Conservation (phyloP, 2,797 vertebrate species). For the Oceanodroma leucorhoa region DNA sequence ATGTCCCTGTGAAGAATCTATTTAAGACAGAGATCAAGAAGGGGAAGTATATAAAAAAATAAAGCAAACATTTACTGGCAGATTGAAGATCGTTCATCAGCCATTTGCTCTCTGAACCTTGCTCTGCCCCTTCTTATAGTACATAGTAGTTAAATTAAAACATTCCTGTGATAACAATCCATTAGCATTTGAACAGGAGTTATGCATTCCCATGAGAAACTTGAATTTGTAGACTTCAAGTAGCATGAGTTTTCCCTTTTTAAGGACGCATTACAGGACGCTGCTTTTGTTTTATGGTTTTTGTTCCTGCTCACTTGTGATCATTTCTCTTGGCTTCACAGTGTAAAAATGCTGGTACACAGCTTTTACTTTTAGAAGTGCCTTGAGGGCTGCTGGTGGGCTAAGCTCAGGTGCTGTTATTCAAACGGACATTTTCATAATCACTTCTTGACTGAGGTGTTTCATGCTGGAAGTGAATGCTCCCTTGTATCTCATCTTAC, state of each 20-base stretch:
- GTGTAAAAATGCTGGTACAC: not conserved
- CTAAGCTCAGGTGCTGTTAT: not conserved
- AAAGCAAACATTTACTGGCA: not conserved
- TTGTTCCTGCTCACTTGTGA: not conserved
- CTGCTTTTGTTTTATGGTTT: not conserved
- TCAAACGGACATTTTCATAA: not conserved
- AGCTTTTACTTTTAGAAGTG: not conserved
- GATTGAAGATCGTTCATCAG: not conserved
- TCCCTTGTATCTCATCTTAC: not conserved
- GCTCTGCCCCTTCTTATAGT: not conserved
- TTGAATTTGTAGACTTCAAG: constrained; percentile 12
- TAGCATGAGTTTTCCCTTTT: not conserved
- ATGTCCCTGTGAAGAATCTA: not conserved
- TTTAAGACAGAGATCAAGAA: constrained; percentile 22
- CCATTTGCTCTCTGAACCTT: constrained; percentile 29
- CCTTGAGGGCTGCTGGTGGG: not conserved
- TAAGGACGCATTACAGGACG: not conserved
- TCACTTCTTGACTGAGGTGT: not conserved
- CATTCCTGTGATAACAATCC: not conserved
- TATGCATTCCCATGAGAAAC: constrained; percentile 2
- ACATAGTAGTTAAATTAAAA: constrained; percentile 20
- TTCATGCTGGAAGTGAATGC: not conserved
- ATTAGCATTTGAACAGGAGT: constrained; percentile 36
- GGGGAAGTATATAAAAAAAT: not conserved
- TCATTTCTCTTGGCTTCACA: not conserved